Percentiles rank a stretch among this genome's conserved stretches.
Conservation (phyloP, 2,888 invertebrate genomes). For the Trachelus tabidus region DNA sequence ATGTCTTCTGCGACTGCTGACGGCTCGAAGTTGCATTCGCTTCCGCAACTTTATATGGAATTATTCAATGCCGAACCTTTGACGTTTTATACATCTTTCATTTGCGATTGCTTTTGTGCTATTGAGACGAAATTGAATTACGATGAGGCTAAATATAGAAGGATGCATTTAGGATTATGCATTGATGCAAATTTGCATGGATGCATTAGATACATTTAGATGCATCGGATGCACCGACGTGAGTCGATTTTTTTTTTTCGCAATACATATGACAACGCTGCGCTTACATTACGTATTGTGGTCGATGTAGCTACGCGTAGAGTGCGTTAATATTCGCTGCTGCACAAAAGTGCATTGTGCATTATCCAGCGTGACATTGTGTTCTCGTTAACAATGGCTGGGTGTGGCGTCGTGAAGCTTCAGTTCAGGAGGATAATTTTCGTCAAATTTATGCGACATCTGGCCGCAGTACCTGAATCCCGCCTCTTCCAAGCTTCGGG, state of each 20-base stretch:
- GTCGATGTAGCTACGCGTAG: constrained; percentile 3
- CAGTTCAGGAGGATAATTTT: constrained; percentile 38
- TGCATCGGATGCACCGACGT: background rate
- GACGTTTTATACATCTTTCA: background rate
- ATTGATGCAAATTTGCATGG: background rate
- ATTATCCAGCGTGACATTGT: constrained; percentile 45
- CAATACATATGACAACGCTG: background rate
- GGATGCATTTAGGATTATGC: background rate
- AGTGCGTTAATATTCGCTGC: constrained; percentile 33
- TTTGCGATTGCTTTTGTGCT: background rate
- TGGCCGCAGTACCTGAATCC: background rate
- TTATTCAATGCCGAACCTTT: background rate
- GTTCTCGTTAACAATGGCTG: constrained; percentile 43
- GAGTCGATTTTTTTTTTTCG: background rate
- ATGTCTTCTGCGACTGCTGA: background rate
- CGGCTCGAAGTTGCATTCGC: background rate
- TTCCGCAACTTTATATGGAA: background rate
- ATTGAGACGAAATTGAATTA: background rate
- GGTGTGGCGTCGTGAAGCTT: constrained; percentile 35
- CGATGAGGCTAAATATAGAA: background rate
- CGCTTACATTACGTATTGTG: constrained; percentile 32
- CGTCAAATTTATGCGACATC: constrained; percentile 15
- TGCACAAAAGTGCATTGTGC: constrained; percentile 41
- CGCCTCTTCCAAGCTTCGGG: background rate
- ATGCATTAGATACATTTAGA: background rate